These are phyloP conservation scores for Eptesicus fuscus DNA, from an alignment of 2,113 vertebrate genomes.

Conservation along the genomic window DNA sequence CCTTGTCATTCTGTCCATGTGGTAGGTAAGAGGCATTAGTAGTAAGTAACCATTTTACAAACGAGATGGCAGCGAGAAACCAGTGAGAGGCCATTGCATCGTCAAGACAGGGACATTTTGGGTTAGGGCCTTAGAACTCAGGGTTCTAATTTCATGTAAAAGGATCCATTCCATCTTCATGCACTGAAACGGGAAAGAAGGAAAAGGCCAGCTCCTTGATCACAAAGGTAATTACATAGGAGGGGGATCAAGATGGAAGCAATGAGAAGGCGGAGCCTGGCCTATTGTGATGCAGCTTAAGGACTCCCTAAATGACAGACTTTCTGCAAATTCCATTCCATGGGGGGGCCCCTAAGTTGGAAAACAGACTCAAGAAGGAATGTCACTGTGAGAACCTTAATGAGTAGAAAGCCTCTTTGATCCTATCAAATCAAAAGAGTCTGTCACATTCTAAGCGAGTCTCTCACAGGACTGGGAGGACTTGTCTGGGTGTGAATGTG, in stretches of 20 bases:
- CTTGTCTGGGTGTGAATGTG: background rate
- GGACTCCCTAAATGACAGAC: conserved; percentile 33
- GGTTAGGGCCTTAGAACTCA: background rate
- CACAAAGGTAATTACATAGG: conserved; percentile 38
- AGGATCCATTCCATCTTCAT: conserved; percentile 21
- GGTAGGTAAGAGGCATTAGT: background rate
- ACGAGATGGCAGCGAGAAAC: background rate
- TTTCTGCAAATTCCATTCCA: background rate
- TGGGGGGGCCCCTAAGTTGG: background rate
- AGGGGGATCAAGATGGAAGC: conserved; percentile 29
- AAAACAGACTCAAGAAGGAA: conserved; percentile 45
- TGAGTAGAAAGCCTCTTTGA: conserved; percentile 45
- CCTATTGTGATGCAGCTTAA: background rate
- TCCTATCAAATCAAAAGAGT: conserved; percentile 28
- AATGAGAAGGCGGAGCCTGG: background rate
- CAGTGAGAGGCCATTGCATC: background rate
- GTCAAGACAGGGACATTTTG: background rate
- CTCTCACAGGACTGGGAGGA: background rate
- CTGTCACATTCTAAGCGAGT: background rate
- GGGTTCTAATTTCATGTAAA: conserved; percentile 17
- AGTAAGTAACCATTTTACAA: background rate
- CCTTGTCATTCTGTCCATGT: background rate
- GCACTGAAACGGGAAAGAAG: background rate
- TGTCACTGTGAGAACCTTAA: background rate
- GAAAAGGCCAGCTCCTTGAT: background rate